These are phyloP conservation scores for Melieria picta DNA, from an alignment of 2,888 invertebrate species.

Conservation along the genomic window DNA sequence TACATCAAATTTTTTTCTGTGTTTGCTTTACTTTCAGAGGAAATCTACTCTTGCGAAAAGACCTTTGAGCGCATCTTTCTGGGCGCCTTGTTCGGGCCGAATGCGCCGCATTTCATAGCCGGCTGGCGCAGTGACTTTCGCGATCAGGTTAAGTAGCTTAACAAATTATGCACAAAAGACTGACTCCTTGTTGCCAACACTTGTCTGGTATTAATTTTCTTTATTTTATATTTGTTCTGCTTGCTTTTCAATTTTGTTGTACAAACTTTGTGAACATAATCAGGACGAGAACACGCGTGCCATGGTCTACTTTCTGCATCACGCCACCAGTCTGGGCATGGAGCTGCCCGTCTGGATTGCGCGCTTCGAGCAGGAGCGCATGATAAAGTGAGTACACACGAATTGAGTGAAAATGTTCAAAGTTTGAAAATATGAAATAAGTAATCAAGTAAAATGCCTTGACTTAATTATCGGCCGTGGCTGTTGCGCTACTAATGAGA, in stretches of 20 bases:
- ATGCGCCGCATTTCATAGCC: conserved; percentile 82
- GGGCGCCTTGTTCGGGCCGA: conserved; percentile 83
- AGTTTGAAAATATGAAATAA: no score
- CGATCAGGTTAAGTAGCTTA: conserved; percentile 64
- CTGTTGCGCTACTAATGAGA: no score
- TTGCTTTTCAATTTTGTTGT: conserved; percentile 16
- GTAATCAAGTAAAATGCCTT: no score
- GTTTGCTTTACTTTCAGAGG: conserved; percentile 52
- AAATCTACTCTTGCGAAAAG: conserved; percentile 73
- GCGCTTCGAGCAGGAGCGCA: conserved; percentile 58
- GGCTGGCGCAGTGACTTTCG: conserved; percentile 90
- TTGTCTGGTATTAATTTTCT: conserved; percentile 6
- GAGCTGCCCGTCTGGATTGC: conserved; percentile 68
- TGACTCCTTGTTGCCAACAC: background rate
- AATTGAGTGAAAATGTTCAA: no score
- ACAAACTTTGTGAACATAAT: background rate
- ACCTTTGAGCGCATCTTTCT: conserved; percentile 75
- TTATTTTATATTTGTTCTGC: background rate
- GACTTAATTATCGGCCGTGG: no score
- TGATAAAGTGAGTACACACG: conserved; percentile 58
- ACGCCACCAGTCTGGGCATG: conserved; percentile 75
- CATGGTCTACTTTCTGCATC: conserved; percentile 79
- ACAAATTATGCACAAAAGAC: background rate
- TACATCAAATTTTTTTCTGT: background rate
- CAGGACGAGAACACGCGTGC: conserved; percentile 82